phyloP scores from a whole-genome alignment of 2,888 invertebrate species.

The Ryuthela nishihirai region DNA sequence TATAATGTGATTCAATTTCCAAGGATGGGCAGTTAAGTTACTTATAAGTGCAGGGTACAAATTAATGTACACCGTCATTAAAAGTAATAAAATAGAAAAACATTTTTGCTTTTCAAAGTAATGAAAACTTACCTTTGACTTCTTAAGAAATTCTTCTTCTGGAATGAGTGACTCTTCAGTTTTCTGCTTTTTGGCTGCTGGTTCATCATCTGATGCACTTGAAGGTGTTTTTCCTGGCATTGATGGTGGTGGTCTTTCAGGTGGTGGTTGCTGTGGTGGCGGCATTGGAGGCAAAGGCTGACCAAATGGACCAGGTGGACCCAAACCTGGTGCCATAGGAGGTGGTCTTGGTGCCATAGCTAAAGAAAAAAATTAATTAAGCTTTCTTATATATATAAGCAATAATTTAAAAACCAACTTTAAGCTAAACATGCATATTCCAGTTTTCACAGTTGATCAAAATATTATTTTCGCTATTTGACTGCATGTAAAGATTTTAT shows the following conservation, averaged over 20 bases:
- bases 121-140: slow-evolving; percentile 23
- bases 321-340: slow-evolving; percentile 37
- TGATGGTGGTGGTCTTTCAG: slow-evolving; percentile 41
- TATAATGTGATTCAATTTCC: too few relatives aligned
- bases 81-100: slow-evolving; percentile 5
- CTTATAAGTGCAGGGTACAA: too few relatives aligned
- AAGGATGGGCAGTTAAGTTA: too few relatives aligned
- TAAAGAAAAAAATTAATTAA: not conserved
- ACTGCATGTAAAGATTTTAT: too few relatives aligned
- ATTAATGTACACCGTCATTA: too few relatives aligned
- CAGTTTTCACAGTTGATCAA: too few relatives aligned
- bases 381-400: too few relatives aligned
- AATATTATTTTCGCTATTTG: too few relatives aligned
- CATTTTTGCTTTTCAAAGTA: not conserved
- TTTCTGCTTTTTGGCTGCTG: slow-evolving; percentile 78
- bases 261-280: slow-evolving; percentile 44
- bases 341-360: slow-evolving; percentile 40
- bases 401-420: too few relatives aligned
- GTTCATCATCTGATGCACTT: slow-evolving; percentile 67
- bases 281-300: slow-evolving; percentile 44
- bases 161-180: slow-evolving; percentile 91
- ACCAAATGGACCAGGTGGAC: slow-evolving; percentile 28
- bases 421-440: too few relatives aligned
- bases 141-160: slow-evolving; percentile 73
- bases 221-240: not conserved